These are phyloP conservation scores for Chymomyza amoena DNA, from an alignment of 2,888 invertebrate species.

Conservation along the genomic window DNA sequence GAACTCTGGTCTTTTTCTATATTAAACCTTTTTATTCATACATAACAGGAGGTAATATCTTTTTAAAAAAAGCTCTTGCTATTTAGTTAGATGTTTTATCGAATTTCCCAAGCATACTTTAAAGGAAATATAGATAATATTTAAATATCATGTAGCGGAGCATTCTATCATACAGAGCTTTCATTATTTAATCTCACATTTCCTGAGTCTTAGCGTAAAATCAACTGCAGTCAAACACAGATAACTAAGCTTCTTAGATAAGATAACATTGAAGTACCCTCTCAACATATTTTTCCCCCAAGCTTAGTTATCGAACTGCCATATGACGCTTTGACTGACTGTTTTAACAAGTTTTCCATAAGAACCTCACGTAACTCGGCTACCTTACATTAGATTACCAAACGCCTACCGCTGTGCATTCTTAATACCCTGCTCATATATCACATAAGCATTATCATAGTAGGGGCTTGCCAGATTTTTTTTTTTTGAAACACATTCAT, in stretches of 20 bases:
- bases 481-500: constrained; percentile 56
- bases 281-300: not conserved
- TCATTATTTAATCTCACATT: not conserved
- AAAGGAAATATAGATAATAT: no score
- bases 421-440: constrained; percentile 28
- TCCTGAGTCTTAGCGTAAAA: not conserved
- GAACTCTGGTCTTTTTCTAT: no score
- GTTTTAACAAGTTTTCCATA: not conserved
- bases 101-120: no score
- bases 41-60: no score
- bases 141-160: no score
- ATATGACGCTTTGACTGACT: not conserved
- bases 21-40: no score
- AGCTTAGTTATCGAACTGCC: not conserved
- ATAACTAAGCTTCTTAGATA: not conserved
- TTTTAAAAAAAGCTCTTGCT: no score
- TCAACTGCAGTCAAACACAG: not conserved
- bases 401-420: constrained; percentile 13
- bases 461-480: constrained; percentile 32
- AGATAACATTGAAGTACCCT: not conserved
- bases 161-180: no score
- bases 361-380: constrained; percentile 6
- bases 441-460: constrained; percentile 44
- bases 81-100: no score
- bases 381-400: constrained; percentile 36